Evolutionary conservation across 2,113 vertebrate species (phyloP), one percentile per base, ranked within the genome.

Genomic region (Chamaea fasciata): DNA sequence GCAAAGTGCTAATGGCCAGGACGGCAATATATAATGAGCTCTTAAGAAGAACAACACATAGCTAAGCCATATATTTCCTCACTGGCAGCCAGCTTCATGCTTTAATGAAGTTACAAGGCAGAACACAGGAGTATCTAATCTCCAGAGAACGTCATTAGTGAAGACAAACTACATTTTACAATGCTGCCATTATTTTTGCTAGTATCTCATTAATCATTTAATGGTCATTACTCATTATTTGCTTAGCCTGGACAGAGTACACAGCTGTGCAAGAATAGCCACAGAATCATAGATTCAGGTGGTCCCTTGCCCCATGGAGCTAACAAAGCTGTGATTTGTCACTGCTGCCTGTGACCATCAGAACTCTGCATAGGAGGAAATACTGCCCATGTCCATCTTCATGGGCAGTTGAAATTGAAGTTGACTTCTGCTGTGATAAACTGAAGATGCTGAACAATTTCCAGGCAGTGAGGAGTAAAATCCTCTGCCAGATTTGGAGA

Each of bases 101-200:
- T 69, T 86, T 93, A 94, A 93, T 52, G 68, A 86, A 83, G 63
- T 87, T 83, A 80, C 52, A 83, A 91, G 52, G 85, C 63, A 95
- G 75, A 87, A 67, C 71, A 95, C 47, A 86, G 47, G 71, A 83
- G 20, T 33, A 59, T 15, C 37, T 59, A 67, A 86, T 78, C 85
- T 78, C 85, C 82, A 79, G 67, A 83, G 63, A 90, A 63, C 11
- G 9, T 79, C 42, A 70, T 90, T 95, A 85, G 35, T 41, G 42
- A 88, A 88, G 92, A 88, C 75, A 95, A 94, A 78, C 71, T 85
- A 65, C 56, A 71, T 90, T 91, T 95, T 70, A 91, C 75, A 90
- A 77, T 67, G 30, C 24, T 47, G 46, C 33, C 60, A 19, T 90
- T 91, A 67, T 78, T 95, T 94, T 85, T 94, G 46, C 30, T 77